Evolutionary conservation across 92 coral and sea anemone genomes (phyloP), one percentile per base, ranked within the genome.

Genomic region (Porites cylindrica): DNA sequence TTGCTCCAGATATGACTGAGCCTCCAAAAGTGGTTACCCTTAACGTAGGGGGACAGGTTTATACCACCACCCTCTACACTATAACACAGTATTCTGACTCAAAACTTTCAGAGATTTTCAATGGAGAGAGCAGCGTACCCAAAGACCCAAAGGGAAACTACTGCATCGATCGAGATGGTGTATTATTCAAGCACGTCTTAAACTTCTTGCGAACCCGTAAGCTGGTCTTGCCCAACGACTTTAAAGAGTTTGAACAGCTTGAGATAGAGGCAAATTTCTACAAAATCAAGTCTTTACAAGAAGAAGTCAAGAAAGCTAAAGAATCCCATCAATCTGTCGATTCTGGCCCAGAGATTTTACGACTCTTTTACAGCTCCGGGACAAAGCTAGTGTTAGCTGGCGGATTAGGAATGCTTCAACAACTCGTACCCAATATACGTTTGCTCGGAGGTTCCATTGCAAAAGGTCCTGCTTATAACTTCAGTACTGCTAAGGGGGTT

Each of bases 41-140:
- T 14, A 94, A 94, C 74, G 92, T 94, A n/a, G 96, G 98, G 52
- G 98, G 98, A 8, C 83, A 82, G 77, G 59, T 71, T 16, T 92
- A 94, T 78, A 86, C 95, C 47, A 90, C 98, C n/a, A 92, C 98
- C 0, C 54, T 90, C 17, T 88, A 85, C 59, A 94, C 98, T 38
- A 66, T 94, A 47, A 87, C 92, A 11, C 95, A 83, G 70, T 90
- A 77, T 38, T 67, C 98, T 23, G 92, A 92, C 18, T 94, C 98
- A 7, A 89, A 74, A 83, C 84, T 92, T 24, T 89, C 92, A 0
- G 75, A 70, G 43, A 73, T 89, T 86, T 85, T 91, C 69, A 82
- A 82, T 17, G 82, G 73, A 43, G 77, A 83, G 17, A 89, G 51
- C 19, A 90, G 86, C 23, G 56, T 82, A 12, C 86, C 95, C 1